Conservation (phyloP, 2,113 vertebrate species). For the Gadus macrocephalus region DNA sequence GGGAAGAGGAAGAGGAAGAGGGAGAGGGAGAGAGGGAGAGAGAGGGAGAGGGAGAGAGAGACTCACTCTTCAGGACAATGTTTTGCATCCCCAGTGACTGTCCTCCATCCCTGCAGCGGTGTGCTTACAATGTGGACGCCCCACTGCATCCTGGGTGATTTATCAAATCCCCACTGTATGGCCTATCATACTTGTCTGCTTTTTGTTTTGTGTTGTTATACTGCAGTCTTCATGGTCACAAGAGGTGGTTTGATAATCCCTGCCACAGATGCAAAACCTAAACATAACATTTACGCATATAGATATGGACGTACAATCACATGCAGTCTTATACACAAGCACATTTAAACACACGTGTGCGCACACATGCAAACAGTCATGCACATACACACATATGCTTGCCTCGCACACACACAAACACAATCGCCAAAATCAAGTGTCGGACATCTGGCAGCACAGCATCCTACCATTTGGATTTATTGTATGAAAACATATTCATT, state of each 20-base stretch:
- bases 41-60: too few relatives aligned
- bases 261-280: background rate
- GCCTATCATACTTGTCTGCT: background rate
- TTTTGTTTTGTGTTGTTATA: too few relatives aligned
- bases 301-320: background rate
- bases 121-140: conserved; percentile 43
- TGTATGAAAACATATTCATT: too few relatives aligned
- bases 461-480: too few relatives aligned
- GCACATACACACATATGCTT: background rate
- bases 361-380: background rate
- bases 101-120: conserved; percentile 32
- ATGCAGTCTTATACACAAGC: background rate
- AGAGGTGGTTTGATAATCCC: background rate
- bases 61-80: too few relatives aligned
- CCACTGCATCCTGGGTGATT: conserved; percentile 56
- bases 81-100: too few relatives aligned
- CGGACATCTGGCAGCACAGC: too few relatives aligned
- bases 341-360: background rate
- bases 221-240: too few relatives aligned
- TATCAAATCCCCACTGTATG: conserved; percentile 34
- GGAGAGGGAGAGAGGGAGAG: too few relatives aligned
- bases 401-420: background rate
- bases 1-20: too few relatives aligned
- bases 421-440: background rate
- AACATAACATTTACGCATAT: background rate